Evolutionary conservation across 1,140 invertebrate genomes (phyloP), one percentile per base, ranked within the genome.

Genomic region (Diprion similis): DNA sequence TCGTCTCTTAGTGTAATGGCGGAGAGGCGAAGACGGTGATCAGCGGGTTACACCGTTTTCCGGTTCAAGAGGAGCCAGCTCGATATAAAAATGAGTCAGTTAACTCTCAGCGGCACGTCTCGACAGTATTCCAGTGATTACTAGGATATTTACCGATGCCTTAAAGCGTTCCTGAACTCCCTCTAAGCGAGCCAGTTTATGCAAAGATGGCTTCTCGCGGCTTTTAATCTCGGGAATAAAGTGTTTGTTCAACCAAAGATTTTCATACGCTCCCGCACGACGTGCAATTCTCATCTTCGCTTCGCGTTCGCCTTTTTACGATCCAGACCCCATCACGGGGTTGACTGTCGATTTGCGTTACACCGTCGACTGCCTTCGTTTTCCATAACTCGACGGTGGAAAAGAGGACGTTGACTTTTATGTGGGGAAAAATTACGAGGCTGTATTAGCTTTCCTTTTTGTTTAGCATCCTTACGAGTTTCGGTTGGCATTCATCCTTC

Each of bases 81-180:
- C 71, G 80, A 66, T 76, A 76, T 77, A 83, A 82, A 85, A 87
- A 87, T 85, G 84, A 86, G 85, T 82, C 81, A 81, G 84, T 87
- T 87, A 86, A 85, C 83, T 86, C 83, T 86, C 84, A 68, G 70
- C 64, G 81, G 76, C 82, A 83, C 82, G 82, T 74, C 73, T 78
- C 78, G 77, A 81, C 82, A 80, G 79, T 85, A 84, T 84, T 80
- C 73, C 73, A 70, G 74, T 82, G 78, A 83, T 87, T 84, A 85
- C 24, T 37, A 37, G 79, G 81, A 85, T 85, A 84, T 85, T 87
- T 85, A 84, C 84, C 78, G 75, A 78, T 78, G 76, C 76, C 80
- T 84, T 82, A 81, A 77, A 73, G 73, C 47, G 64, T 73, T 64
- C 72, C 8, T 51, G 45, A 47, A 59, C 45, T 15, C 48, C 72